A percentile compares a stretch with the other conserved stretches of the same genome.
phyloP scores from a whole-genome alignment of 2,113 vertebrate genomes.

The Papio anubis region DNA sequence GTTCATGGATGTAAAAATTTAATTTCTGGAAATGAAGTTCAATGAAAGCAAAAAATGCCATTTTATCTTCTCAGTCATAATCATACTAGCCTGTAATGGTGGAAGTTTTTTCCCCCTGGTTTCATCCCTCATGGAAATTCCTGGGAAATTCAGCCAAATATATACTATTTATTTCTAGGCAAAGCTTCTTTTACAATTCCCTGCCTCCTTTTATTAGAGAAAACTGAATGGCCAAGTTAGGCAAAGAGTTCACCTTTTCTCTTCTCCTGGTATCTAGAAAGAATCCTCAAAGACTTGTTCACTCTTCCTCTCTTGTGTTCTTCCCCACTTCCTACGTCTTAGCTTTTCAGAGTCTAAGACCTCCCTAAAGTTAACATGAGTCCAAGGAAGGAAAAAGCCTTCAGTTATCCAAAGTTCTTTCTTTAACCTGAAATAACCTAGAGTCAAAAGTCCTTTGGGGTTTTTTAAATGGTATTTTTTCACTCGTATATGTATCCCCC shows the following conservation, averaged over 20 bases:
- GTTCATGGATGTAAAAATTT: background rate
- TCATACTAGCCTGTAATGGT: background rate
- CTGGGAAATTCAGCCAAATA: background rate
- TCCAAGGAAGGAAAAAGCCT: background rate
- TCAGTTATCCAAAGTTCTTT: background rate
- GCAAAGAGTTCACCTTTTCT: background rate
- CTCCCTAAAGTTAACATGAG: background rate
- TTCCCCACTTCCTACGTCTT: background rate
- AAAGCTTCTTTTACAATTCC: background rate
- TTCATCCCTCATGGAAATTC: background rate
- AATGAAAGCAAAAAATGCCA: background rate
- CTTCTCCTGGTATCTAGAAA: background rate
- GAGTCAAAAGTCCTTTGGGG: background rate
- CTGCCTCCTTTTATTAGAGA: background rate
- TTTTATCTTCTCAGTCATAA: background rate
- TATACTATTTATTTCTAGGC: background rate
- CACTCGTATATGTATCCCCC: background rate
- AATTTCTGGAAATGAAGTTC: slow-evolving; percentile 34
- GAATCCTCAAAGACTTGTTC: background rate
- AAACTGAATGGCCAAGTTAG: background rate
- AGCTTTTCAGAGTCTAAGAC: background rate
- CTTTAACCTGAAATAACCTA: background rate
- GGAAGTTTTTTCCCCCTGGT: background rate
- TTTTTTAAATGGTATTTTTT: background rate
- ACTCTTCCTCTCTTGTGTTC: background rate